phyloP scores from a whole-genome alignment of 64 coral and sea anemone genomes.

The Actinia tenebrosa region DNA sequence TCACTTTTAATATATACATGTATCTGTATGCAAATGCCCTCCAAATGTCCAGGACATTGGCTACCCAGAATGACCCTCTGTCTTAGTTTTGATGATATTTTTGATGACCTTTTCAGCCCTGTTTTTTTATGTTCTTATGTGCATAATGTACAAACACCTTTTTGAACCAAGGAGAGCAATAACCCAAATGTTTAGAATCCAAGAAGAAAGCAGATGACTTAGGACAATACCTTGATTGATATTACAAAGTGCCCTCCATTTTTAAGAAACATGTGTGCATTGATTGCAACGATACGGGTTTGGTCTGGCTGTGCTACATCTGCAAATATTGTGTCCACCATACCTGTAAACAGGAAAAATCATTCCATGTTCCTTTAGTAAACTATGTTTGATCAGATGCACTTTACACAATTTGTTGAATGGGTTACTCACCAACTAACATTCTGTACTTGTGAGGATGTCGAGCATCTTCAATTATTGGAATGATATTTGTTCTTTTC shows the following conservation, averaged over 20 bases:
- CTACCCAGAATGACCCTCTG: too few relatives aligned
- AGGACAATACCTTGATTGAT: conserved; percentile 82
- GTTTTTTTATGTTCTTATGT: too few relatives aligned
- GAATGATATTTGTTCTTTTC: conserved; percentile 96
- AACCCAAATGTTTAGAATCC: not conserved
- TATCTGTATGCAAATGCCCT: too few relatives aligned
- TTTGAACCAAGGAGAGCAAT: too few relatives aligned
- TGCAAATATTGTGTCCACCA: conserved; percentile 99
- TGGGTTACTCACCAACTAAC: conserved; percentile 72
- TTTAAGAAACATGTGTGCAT: conserved; percentile 96
- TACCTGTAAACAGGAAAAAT: conserved; percentile 48
- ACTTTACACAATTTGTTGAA: not conserved
- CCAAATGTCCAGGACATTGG: too few relatives aligned
- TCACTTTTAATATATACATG: too few relatives aligned
- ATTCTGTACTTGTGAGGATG: conserved; percentile 99
- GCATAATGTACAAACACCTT: too few relatives aligned
- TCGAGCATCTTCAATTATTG: conserved; percentile 95
- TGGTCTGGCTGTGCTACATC: conserved; percentile 99
- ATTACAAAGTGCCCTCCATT: conserved; percentile 99
- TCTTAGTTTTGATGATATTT: too few relatives aligned
- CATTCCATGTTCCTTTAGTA: not conserved
- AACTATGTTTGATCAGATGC: not conserved
- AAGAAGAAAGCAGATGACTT: not conserved
- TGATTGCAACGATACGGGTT: conserved; percentile 96
- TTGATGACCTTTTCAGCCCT: too few relatives aligned